Conservation (phyloP, 2,797 vertebrate species). For the Mergus octosetaceus region DNA sequence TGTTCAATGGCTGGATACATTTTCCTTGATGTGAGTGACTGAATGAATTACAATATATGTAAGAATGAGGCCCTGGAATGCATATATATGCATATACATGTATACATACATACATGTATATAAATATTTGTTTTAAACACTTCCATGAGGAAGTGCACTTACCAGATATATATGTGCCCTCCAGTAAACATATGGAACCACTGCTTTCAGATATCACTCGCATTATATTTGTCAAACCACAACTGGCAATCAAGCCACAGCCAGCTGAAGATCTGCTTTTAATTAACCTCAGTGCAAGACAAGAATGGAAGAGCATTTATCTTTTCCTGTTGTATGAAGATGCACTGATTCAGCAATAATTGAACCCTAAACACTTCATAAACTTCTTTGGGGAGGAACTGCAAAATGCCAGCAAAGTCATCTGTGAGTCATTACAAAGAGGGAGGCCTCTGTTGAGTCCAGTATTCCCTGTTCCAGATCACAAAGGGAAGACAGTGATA, state of each 20-base stretch:
- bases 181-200: conserved; percentile 12
- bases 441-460: neutral
- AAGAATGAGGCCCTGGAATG: neutral
- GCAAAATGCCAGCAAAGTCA: conserved; percentile 58
- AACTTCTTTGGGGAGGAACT: conserved; percentile 51
- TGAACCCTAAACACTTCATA: conserved; percentile 55
- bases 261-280: conserved; percentile 69
- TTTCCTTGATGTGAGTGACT: neutral
- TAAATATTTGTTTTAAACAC: neutral
- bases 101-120: neutral
- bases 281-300: conserved; percentile 61
- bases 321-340: conserved; percentile 69
- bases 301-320: conserved; percentile 50
- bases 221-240: neutral
- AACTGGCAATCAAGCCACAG: neutral
- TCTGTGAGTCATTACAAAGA: conserved; percentile 65
- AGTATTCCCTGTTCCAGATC: neutral
- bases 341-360: conserved; percentile 75
- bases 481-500: neutral
- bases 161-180: neutral
- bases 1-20: neutral
- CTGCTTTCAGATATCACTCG: conserved; percentile 36
- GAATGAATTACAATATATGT: neutral
- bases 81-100: neutral
- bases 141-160: neutral